phyloP scores from a whole-genome alignment of 2,113 vertebrate genomes.

The Gobio gobio region DNA sequence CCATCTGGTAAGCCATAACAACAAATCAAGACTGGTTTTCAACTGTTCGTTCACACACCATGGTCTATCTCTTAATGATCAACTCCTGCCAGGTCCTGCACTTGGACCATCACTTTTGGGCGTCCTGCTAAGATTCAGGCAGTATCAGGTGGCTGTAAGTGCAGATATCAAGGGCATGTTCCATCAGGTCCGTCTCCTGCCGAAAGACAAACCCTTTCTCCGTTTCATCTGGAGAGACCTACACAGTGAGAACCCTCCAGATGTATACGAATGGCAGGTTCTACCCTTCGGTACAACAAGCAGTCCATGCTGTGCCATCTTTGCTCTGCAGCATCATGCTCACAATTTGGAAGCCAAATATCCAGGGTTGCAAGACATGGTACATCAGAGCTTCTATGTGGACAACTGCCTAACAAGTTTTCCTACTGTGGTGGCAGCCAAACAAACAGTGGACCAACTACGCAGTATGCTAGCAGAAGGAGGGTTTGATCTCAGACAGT shows the following conservation, averaged over 20 bases:
- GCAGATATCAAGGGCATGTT: not conserved
- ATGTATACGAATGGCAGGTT: too few relatives aligned
- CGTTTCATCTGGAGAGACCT: not conserved
- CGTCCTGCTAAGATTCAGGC: not conserved
- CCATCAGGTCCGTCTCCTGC: not conserved
- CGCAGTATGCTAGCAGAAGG: not conserved
- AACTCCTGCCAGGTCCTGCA: not conserved
- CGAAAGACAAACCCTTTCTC: not conserved
- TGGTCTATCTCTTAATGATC: not conserved
- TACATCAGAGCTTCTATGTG: not conserved
- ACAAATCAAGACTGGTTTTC: too few relatives aligned
- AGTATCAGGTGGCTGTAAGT: not conserved
- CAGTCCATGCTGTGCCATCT: too few relatives aligned
- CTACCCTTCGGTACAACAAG: too few relatives aligned
- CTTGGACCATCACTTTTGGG: not conserved
- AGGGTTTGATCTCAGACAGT: slow-evolving; percentile 1
- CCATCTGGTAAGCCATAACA: too few relatives aligned
- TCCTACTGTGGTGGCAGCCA: not conserved
- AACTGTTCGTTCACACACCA: too few relatives aligned
- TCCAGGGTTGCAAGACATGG: not conserved
- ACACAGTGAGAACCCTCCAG: not conserved
- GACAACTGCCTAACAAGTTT: not conserved
- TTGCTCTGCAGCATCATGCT: not conserved
- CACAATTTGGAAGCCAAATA: not conserved
- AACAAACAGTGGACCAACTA: not conserved